Percentiles rank a stretch among this genome's conserved stretches.
Conservation (phyloP, 1,140 invertebrate genomes). For the Littorina saxatilis region DNA sequence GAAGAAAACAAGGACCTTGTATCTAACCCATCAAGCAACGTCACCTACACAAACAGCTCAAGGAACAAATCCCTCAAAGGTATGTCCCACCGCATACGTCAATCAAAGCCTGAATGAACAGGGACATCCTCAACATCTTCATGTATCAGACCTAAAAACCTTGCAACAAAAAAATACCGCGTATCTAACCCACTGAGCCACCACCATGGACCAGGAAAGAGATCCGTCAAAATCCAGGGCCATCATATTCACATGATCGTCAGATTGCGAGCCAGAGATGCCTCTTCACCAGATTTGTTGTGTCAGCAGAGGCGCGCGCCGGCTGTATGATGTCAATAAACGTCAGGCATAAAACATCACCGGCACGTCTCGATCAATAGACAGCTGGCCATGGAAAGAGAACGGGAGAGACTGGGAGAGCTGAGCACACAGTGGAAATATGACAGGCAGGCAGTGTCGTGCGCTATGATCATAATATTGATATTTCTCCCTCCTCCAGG, state of each 20-base stretch:
- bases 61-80: no score
- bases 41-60: no score
- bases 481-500: background rate
- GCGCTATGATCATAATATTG: conserved; percentile 16
- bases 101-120: no score
- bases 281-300: background rate
- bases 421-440: background rate
- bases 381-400: background rate
- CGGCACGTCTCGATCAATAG: conserved; percentile 10
- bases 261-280: background rate
- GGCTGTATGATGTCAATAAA: conserved; percentile 26
- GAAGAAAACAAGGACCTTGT: no score
- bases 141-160: no score
- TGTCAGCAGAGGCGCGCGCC: conserved; percentile 9
- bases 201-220: no score
- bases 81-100: no score
- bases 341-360: conserved; percentile 20
- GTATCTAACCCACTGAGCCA: no score
- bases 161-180: no score
- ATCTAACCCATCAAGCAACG: no score
- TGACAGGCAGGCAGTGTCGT: conserved; percentile 14
- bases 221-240: background rate
- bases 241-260: conserved; percentile 10
- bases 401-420: background rate
- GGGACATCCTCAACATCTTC: no score